Evolutionary conservation across 2,797 vertebrate species (phyloP).

Genomic region (Neosilurus mollespiculum): DNA sequence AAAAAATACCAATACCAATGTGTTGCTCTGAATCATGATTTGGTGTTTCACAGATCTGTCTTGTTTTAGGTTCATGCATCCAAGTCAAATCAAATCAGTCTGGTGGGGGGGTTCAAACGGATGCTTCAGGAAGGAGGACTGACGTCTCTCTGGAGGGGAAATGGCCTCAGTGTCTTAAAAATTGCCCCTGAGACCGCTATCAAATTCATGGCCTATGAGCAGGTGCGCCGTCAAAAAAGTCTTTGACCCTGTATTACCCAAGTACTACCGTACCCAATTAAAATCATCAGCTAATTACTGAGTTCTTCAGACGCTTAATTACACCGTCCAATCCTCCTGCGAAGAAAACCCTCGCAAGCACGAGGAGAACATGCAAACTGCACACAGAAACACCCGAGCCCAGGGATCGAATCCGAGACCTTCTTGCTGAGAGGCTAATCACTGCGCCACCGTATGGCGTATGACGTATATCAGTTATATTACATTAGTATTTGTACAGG

Average conservation of each 20-base stretch:
- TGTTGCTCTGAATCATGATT: neutral
- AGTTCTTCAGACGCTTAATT: neutral
- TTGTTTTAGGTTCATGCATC: conserved; percentile 84
- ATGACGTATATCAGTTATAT: too few relatives aligned
- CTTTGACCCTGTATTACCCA: neutral
- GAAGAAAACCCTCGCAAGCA: too few relatives aligned
- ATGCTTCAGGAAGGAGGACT: conserved; percentile 92
- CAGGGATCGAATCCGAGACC: too few relatives aligned
- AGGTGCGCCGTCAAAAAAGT: conserved; percentile 67
- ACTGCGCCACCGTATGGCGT: too few relatives aligned
- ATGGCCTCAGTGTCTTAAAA: conserved; percentile 92
- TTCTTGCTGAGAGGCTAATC: too few relatives aligned
- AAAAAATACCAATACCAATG: neutral
- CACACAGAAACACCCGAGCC: too few relatives aligned
- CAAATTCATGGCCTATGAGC: conserved; percentile 93
- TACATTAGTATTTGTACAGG: too few relatives aligned
- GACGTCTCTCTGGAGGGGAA: conserved; percentile 88
- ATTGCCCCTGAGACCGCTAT: conserved; percentile 93
- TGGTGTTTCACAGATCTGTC: conserved; percentile 7
- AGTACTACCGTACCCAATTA: neutral
- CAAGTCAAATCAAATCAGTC: conserved; percentile 84
- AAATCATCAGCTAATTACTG: neutral
- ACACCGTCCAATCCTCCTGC: too few relatives aligned
- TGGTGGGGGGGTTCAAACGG: conserved; percentile 83
- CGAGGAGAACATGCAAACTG: too few relatives aligned